Conservation (phyloP, 64 coral and sea anemone genomes). For the Dendrophyllia cribrosa region DNA sequence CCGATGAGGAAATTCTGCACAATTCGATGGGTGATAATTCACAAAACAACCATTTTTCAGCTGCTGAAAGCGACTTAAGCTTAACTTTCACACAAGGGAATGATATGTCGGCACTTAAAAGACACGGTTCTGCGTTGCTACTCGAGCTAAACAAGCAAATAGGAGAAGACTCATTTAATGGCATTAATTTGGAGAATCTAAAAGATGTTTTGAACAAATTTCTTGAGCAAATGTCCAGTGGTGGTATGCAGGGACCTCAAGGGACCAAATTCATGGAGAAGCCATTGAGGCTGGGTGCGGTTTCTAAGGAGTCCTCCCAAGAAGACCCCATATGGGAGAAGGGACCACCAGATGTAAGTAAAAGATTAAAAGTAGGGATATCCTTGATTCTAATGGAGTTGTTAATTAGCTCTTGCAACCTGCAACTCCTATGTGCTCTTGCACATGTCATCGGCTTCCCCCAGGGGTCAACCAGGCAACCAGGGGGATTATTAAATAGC, state of each 20-base stretch:
- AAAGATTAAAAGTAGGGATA: neutral
- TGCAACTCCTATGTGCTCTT: too few species aligned
- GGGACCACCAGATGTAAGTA: neutral
- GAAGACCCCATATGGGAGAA: neutral
- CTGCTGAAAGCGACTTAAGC: neutral
- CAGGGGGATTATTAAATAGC: too few species aligned
- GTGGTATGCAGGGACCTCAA: neutral
- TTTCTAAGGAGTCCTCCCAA: neutral
- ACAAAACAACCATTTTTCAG: neutral
- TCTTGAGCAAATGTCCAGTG: neutral
- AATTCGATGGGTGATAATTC: neutral
- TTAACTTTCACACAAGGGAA: neutral
- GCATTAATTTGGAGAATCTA: neutral
- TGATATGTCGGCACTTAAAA: neutral
- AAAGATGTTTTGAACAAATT: neutral
- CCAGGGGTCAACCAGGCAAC: too few species aligned
- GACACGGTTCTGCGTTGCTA: neutral
- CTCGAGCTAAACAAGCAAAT: slow-evolving; percentile 1
- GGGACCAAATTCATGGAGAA: slow-evolving; percentile 18
- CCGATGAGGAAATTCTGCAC: slow-evolving; percentile 17
- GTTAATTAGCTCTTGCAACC: too few species aligned
- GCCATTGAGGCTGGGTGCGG: neutral
- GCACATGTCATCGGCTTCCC: too few species aligned
- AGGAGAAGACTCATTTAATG: neutral
- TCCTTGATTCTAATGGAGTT: too few species aligned